Percentiles rank a stretch among this genome's conserved stretches.
Conservation (phyloP, 2,113 vertebrate genomes). For the Eolophus roseicapilla region DNA sequence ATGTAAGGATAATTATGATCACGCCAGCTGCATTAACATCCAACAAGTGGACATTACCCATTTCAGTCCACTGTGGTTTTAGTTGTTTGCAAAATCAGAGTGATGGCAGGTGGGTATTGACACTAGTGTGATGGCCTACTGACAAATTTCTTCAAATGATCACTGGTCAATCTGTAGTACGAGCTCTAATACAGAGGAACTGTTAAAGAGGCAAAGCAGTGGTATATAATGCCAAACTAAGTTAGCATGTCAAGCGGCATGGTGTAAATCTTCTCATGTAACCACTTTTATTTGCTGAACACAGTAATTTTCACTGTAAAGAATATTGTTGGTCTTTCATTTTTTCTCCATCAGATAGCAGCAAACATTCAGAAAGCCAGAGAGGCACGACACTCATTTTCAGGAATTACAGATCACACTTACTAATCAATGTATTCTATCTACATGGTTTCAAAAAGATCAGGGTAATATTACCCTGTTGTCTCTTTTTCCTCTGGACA, state of each 20-base stretch:
- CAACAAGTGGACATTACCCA: background rate
- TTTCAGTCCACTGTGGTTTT: background rate
- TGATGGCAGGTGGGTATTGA: background rate
- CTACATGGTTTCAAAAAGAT: background rate
- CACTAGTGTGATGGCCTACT: background rate
- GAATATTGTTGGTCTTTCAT: background rate
- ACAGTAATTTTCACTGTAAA: background rate
- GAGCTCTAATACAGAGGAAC: background rate
- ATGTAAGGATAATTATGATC: background rate
- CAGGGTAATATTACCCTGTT: background rate
- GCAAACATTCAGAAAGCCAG: background rate
- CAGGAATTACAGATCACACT: background rate
- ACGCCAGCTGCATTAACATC: background rate
- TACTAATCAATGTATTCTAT: background rate
- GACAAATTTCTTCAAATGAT: background rate
- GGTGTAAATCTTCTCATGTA: background rate
- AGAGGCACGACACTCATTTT: background rate
- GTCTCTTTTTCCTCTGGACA: background rate
- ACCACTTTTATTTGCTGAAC: background rate
- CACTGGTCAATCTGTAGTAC: background rate
- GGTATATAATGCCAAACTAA: background rate
- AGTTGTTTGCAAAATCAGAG: background rate
- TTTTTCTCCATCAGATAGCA: background rate
- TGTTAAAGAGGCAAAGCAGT: background rate
- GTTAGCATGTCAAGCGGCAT: accelerated